Evolutionary conservation across 2,113 vertebrate genomes (phyloP), one percentile per base, ranked within the genome.

Genomic region (Planiliza haematocheilus): DNA sequence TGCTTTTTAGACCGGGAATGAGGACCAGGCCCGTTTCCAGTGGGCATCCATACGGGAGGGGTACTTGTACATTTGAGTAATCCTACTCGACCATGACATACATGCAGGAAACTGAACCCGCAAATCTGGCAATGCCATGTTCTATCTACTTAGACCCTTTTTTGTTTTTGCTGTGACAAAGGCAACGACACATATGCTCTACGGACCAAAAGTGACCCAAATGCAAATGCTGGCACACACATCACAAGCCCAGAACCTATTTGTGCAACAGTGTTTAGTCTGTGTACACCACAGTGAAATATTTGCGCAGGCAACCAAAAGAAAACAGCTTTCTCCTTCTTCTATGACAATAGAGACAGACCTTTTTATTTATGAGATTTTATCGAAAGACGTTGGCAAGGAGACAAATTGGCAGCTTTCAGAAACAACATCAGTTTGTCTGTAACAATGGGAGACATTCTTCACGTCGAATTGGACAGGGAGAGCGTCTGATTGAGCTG

Each of bases 261-360:
- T 14, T 48, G 51, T 39, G 70, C 45, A 30, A 7, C 41, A 48
- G 48, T 77, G 78, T 86, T 83, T 83, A 74, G 72, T 84, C 59
- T 72, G 50, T 18, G 14, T 71, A 5, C 16, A 39, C 72, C 43
- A 3, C 63, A 21, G 57, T 37, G 62, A 66, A 60, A 81, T 58
- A 72, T 82, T 79, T 77, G 52, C 63, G 56, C 39, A 70, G 63
- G 30, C 42, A 74, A 24, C 41, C 55, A 18, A 49, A 62, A 64
- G 10, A 24, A 64, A 77, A 68, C 17, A 10, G 17, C 21, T 64
- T 61, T 64, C 68, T 74, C 36, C 24, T 30, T 53, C 63, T 55
- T 61, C 24, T 53, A n/a, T 20, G 79, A 84, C 79, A 82, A 75
- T 34, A 41, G 62, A 49, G 17, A 56, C 61, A 12, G 7, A 11